phyloP scores from a whole-genome alignment of 64 coral and sea anemone genomes.

The Anthopleura sola region DNA sequence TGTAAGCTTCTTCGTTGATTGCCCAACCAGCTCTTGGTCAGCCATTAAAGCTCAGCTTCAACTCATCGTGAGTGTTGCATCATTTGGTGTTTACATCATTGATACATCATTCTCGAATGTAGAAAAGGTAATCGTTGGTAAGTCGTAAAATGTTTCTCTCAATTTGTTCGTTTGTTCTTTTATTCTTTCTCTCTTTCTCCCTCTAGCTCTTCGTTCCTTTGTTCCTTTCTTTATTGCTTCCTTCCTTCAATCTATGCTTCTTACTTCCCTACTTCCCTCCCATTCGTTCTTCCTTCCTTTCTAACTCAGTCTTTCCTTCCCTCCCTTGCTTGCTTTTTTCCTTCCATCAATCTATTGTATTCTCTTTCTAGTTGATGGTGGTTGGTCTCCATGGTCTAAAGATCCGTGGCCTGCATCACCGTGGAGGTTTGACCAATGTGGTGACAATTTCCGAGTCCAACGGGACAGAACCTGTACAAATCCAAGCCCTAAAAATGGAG shows the following conservation, averaged over 20 bases:
- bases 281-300: not conserved
- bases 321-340: not conserved
- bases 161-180: not conserved
- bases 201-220: not conserved
- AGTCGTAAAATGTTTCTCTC: not conserved
- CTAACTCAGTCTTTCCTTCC: too few species aligned
- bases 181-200: not conserved
- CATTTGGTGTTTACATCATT: not conserved
- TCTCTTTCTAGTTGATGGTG: not conserved
- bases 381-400: not conserved
- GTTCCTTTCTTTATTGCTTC: not conserved
- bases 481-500: not conserved
- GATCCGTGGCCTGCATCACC: not conserved
- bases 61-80: not conserved
- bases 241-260: not conserved
- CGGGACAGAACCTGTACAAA: constrained; percentile 1
- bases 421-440: not conserved
- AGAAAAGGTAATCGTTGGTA: not conserved
- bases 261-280: not conserved
- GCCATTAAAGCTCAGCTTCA: not conserved
- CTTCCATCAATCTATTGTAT: not conserved
- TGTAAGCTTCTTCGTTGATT: not conserved
- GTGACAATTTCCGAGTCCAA: not conserved
- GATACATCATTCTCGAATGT: not conserved
- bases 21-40: not conserved